Base-by-base conservation (phyloP, 92 coral and sea anemone genomes). In the Phenganax marumi region DNA sequence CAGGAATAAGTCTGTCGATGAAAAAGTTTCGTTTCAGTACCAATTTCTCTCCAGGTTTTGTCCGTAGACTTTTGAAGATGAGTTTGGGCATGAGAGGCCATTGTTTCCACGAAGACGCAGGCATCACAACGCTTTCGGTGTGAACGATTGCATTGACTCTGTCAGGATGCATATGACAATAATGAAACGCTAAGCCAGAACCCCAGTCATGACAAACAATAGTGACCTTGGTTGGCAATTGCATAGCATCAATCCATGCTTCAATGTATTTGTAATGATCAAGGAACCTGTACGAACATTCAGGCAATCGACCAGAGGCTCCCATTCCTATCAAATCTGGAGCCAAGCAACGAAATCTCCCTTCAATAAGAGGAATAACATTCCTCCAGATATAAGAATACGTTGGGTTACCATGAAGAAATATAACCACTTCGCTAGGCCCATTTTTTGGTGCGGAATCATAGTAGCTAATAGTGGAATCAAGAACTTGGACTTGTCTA, bases 321-420 rank as follows among this genome's bases (percentile, higher is more conserved):
- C 87, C 87, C 87, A 84, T 84, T 49, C 87, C 87, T 52, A 84
- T 84, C 21, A 84, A 52, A 18, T 84, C 87, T 3, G 76, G 69
- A 3, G 87, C 87, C 3, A 84, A 50, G 43, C 82, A 76, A 12
- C 87, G 81, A 8, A 50, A 80, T 8, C 0, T 12, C 7, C 23
- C 68, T 18, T 54, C 68, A 8, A 75, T 62, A 53, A 26, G 50
- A 3, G 87, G 87, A 5, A 66, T 51, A 49, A 84, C 26, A 39
- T 84, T 84, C 55, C 87, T 63, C 87, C 87, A 84, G 68, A 84
- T 22, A 47, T 84, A 84, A 16, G 87, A 84, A 21, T 57, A 84
- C 14, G 83, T 76, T 52, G 87, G 87, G 51, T 84, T 84, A 11
- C 87, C 87, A 63, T 84, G 87, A 8, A 84, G 75, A 54, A 84